Evolutionary conservation across 2,888 invertebrate species (phyloP), one percentile per base, ranked within the genome.

Genomic region (Gnatocerus cornutus): DNA sequence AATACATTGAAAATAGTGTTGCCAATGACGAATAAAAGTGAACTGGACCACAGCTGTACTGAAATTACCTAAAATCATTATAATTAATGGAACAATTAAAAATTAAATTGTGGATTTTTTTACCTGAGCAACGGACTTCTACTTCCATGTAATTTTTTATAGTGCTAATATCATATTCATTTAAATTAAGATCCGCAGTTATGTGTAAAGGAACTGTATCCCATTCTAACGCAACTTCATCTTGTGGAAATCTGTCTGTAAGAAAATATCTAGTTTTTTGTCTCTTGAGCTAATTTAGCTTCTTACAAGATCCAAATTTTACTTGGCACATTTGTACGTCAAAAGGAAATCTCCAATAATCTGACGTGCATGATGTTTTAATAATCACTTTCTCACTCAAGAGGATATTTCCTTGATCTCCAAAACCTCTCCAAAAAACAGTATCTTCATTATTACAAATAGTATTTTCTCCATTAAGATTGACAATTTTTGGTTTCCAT

Each of bases 401-500:
- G 2, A 81, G 37, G 37, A 81, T 71, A 50, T 77, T 74, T 16
- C 80, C 80, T 68, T 80, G 76, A 1, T 74, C 71, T 12, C 76
- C 78, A 43, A 72, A 78, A 13, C 80, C 81, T 55, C 81, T 73
- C 81, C 81, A 81, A 71, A 78, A 81, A 37, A 77, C 69, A 0
- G 76, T 77, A 14, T 78, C 74, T 21, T 81, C 81, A 16, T 71
- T 69, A 58, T 75, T 71, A 30, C 53, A 63, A 48, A 56, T 65
- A 8, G 37, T 46, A 27, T 67, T 65, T 13, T 73, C 55, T 1
- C 78, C 79, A 56, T 74, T 77, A 1, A 75, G 69, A 29, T 72
- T 61, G n/a, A 76, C 75, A 27, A 82, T 75, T 74, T 77, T 79
- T 13, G 82, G 82, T 43, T 74, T 75, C 82, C 82, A 82, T 64